A percentile compares a stretch with the other conserved stretches of the same genome.
phyloP scores from a whole-genome alignment of 2,797 vertebrate genomes.

The Fundulus diaphanus region DNA sequence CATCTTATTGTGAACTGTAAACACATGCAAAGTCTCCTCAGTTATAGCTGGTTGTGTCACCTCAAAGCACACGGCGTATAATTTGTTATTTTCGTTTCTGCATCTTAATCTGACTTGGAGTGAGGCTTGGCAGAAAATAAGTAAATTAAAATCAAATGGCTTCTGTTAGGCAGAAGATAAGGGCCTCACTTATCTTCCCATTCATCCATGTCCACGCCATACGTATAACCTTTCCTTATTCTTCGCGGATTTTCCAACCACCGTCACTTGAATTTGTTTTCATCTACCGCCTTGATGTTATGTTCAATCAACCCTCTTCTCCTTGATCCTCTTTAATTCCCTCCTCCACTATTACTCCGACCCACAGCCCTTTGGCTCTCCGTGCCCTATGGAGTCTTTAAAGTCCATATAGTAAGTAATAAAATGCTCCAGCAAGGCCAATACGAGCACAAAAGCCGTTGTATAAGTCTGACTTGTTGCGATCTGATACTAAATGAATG shows the following conservation, averaged over 20 bases:
- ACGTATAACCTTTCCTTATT: conserved; percentile 26
- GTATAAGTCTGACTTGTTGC: conserved; percentile 49
- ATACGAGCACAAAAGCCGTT: conserved; percentile 42
- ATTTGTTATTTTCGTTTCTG: conserved; percentile 20
- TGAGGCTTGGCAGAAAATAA: conserved; percentile 14
- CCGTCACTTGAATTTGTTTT: conserved; percentile 28
- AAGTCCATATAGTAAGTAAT: conserved; percentile 35
- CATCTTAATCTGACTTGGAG: conserved; percentile 20
- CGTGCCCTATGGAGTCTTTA: conserved; percentile 25
- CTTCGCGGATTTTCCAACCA: conserved; percentile 16
- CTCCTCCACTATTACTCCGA: conserved; percentile 34
- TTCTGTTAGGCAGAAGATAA: conserved; percentile 21
- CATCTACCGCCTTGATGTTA: conserved; percentile 22
- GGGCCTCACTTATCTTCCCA: conserved; percentile 25
- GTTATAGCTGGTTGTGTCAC: conserved; percentile 15
- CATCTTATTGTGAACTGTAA: background rate
- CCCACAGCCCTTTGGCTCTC: conserved; percentile 25
- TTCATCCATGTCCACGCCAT: conserved; percentile 24
- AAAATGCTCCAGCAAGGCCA: conserved; percentile 44
- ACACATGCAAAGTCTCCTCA: conserved; percentile 5
- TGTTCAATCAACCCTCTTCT: conserved; percentile 21
- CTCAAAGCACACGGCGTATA: conserved; percentile 16
- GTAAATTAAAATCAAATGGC: conserved; percentile 5
- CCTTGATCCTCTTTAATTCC: conserved; percentile 34
- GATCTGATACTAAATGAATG: conserved; percentile 49